Percentiles rank a stretch among this genome's conserved stretches.
These are phyloP conservation scores for Allobates femoralis DNA, from an alignment of 2,797 vertebrate species.

Conservation along the genomic window DNA sequence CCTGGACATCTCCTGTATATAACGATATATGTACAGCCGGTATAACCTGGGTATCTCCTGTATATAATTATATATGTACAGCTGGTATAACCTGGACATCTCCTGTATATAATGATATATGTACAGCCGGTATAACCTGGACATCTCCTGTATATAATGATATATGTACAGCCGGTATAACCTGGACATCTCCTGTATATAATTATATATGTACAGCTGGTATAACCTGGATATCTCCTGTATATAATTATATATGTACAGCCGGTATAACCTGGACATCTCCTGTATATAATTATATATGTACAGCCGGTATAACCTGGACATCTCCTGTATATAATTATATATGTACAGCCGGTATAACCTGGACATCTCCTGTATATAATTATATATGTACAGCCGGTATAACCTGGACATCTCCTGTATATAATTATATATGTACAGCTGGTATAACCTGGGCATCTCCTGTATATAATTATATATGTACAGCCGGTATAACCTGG, in stretches of 20 bases:
- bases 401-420: slow-evolving; percentile 3
- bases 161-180: slow-evolving; percentile 1
- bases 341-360: slow-evolving; percentile 17
- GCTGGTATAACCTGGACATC: not conserved
- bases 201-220: not conserved
- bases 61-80: too few species aligned
- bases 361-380: not conserved
- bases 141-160: not conserved
- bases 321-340: not conserved
- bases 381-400: not conserved
- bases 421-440: not conserved
- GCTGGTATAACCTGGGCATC: not conserved
- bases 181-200: not conserved
- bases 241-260: slow-evolving; percentile 1
- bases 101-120: not conserved
- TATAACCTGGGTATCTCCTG: not conserved
- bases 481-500: not conserved
- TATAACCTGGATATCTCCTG: not conserved
- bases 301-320: not conserved
- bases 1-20: too few species aligned
- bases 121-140: not conserved
- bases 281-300: not conserved
- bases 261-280: not conserved
- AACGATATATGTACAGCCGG: not conserved
- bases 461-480: not conserved